Evolutionary conservation across 2,797 vertebrate genomes (phyloP), one percentile per base, ranked within the genome.

Genomic region (Mus minutoides): DNA sequence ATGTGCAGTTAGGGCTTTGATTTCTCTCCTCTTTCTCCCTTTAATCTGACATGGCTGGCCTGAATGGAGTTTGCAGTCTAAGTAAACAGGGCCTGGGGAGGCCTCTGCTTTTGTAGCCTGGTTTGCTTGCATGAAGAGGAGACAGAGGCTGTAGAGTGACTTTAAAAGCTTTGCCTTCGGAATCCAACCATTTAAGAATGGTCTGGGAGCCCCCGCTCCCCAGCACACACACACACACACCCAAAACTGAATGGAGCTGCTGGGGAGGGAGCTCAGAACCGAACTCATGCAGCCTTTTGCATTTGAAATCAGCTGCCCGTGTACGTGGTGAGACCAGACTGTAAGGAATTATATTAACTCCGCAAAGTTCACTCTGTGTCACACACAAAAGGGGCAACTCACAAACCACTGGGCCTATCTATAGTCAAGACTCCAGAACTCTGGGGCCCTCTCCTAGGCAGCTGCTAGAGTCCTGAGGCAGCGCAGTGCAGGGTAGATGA

Each of bases 11-110:
- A 98, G 98, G 98, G 98, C 98, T 99, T 99, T 99, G 98, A 99
- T 99, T 99, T 98, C 98, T 98, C 96, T 96, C 97, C 96, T 98
- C 97, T 99, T 99, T 99, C 99, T 99, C 99, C 98, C 98, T 98
- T 98, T 99, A 99, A 99, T 99, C 99, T 99, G 99, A 99, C 98
- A 99, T 99, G 92, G 46, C 98, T 98, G 98, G 97, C 99, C 99
- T 98, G 98, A 98, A 98, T 98, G 98, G 98, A 75, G 98, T 99
- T 99, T 98, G 98, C 98, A 97, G 98, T 98, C 98, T 99, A 98
- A 98, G 99, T 99, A 99, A 99, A 99, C 98, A 99, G 97, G 98
- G 95, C 98, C 84, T 79, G 96, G 78, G 97, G 86, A 98, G 98
- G 98, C 97, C 98, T 98, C 96, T 75, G 97, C 98, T 98, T 98